Evolutionary conservation across 2,113 vertebrate species (phyloP), one percentile per base, ranked within the genome.

Genomic region (Geococcyx californianus): DNA sequence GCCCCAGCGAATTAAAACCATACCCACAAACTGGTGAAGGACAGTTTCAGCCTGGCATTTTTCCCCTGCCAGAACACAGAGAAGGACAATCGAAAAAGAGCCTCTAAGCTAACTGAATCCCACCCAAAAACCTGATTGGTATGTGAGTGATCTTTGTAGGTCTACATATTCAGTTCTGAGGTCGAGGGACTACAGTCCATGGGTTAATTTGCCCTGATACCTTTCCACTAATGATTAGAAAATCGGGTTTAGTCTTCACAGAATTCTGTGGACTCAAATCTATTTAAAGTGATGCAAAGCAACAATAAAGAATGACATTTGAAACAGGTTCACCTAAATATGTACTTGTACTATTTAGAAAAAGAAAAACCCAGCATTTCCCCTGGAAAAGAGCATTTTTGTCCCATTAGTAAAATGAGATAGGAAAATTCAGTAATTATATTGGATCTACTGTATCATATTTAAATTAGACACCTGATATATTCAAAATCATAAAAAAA

Each of bases 111-210:
- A 62, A 25, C 6, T 38, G 28, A 62, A 14, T 73, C 67, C 10
- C n/a, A 68, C 63, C 6, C 3, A 0, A 73, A 91, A 85, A 28
- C 21, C 18, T 67, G 1, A 0, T 0, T 56, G 47, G 19, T 7
- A 44, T 66, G 49, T 17, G n/a, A 67, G 12, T 0, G 2, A 44
- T 55, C 7, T 81, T 77, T 49, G 10, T 52, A 64, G 42, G 21
- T 69, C 49, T 84, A 11, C 21, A 26, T 63, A 47, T 78, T 69
- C 10, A 54, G 0, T 89, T 47, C 56, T 81, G 54, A 87, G 55
- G 36, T 58, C 52, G 83, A 55, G 9, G 67, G 51, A 68, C 21
- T 42, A 54, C 9, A 40, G 54, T 19, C 14, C 10, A 2, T 25
- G 47, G 9, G 28, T 69, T 25, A 93, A 84, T 76, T 52, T 91